Evolutionary conservation across 2,113 vertebrate genomes (phyloP).

Genomic region (Pachypanchax playfairii): DNA sequence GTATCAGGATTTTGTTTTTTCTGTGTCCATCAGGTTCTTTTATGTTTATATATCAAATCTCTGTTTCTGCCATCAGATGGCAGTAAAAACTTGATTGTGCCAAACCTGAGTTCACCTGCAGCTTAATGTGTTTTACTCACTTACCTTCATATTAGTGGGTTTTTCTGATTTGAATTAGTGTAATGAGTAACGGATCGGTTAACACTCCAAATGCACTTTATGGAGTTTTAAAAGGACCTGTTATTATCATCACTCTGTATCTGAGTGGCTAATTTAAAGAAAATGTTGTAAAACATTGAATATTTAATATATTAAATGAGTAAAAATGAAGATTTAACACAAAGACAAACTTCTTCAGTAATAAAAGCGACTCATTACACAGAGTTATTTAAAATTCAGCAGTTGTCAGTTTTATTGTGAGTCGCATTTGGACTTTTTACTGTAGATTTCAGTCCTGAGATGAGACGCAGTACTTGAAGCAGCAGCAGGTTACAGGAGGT

Average conservation of each 20-base stretch:
- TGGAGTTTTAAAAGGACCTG: constrained; percentile 1
- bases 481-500: too few relatives aligned
- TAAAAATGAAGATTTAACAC: too few relatives aligned
- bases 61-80: constrained; percentile 45
- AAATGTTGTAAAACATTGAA: constrained; percentile 4
- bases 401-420: too few relatives aligned
- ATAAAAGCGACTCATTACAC: too few relatives aligned
- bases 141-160: neutral
- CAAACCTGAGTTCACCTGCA: constrained; percentile 25
- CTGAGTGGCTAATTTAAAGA: neutral
- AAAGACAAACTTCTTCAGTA: too few relatives aligned
- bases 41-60: neutral
- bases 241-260: neutral
- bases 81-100: constrained; percentile 16
- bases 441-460: too few relatives aligned
- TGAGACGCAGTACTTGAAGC: too few relatives aligned
- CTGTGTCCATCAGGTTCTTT: constrained; percentile 1
- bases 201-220: constrained; percentile 46
- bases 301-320: neutral
- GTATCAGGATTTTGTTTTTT: neutral
- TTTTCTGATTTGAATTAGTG: too few relatives aligned
- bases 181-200: too few relatives aligned
- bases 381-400: too few relatives aligned
- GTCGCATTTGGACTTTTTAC: too few relatives aligned
- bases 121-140: neutral